Evolutionary conservation across 2,113 vertebrate species (phyloP).

Genomic region (Lota lota): DNA sequence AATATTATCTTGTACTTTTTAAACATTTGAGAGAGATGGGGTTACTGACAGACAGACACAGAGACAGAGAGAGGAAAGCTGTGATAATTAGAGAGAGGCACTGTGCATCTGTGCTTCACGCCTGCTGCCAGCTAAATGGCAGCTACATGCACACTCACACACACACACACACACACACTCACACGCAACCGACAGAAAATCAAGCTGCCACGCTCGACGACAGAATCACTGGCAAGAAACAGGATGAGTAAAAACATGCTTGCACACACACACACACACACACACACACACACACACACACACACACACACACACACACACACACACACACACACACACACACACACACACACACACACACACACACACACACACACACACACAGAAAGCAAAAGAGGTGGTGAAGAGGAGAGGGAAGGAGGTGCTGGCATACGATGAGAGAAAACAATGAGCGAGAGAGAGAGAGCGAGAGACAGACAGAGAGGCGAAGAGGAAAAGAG

Average conservation of each 20-base stretch:
- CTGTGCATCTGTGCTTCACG: neutral
- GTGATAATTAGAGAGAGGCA: no score
- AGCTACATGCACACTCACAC: neutral
- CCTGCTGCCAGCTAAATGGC: neutral
- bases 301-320: neutral
- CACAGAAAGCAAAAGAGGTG: neutral
- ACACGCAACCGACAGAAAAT: neutral
- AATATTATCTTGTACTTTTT: no score
- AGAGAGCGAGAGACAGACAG: neutral
- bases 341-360: neutral
- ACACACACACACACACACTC: neutral
- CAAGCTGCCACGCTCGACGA: neutral
- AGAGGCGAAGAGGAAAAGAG: neutral
- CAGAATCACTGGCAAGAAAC: neutral
- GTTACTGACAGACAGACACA: no score
- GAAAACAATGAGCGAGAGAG: neutral
- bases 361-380: neutral
- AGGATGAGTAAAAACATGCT: neutral
- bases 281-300: neutral
- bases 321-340: neutral
- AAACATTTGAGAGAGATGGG: no score
- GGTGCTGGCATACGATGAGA: neutral
- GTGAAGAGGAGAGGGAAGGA: neutral
- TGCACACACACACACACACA: neutral
- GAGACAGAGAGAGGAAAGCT: no score